Evolutionary conservation across 2,797 vertebrate genomes (phyloP).

Genomic region (Nyctalus aviator): DNA sequence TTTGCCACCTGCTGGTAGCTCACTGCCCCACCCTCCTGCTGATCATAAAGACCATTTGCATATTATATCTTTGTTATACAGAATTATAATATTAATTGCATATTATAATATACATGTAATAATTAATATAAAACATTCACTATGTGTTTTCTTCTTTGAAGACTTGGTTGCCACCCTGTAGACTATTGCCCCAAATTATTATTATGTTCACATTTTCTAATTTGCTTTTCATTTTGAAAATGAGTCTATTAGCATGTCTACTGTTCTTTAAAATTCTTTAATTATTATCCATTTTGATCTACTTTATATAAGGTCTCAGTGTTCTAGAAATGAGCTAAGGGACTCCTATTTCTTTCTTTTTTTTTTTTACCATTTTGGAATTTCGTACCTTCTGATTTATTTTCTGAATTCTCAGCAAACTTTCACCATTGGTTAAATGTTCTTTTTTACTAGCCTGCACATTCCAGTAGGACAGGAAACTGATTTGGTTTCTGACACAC

Average conservation of each 20-base stretch:
- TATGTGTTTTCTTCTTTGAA: not conserved
- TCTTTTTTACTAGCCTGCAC: not conserved
- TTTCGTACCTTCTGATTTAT: conserved; percentile 13
- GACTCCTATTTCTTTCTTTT: not conserved
- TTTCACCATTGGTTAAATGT: not conserved
- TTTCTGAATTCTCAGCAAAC: conserved; percentile 21
- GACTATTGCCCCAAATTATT: not conserved
- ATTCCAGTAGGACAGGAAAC: not conserved
- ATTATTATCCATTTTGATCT: not conserved
- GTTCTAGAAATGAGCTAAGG: not conserved
- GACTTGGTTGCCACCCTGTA: not conserved
- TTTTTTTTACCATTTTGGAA: conserved; percentile 8
- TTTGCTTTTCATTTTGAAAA: conserved; percentile 45
- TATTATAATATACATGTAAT: not conserved
- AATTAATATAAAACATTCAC: not conserved
- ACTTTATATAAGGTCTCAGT: not conserved
- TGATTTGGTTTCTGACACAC: not conserved
- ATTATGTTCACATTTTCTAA: not conserved
- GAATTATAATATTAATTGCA: not conserved
- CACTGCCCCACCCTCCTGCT: too few species aligned
- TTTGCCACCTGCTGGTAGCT: too few species aligned
- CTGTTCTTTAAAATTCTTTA: not conserved
- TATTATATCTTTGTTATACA: not conserved
- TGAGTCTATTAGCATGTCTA: not conserved
- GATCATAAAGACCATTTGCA: too few species aligned